These are phyloP conservation scores for Smutsia temminckii DNA, from an alignment of 2,797 vertebrate species.

Conservation along the genomic window DNA sequence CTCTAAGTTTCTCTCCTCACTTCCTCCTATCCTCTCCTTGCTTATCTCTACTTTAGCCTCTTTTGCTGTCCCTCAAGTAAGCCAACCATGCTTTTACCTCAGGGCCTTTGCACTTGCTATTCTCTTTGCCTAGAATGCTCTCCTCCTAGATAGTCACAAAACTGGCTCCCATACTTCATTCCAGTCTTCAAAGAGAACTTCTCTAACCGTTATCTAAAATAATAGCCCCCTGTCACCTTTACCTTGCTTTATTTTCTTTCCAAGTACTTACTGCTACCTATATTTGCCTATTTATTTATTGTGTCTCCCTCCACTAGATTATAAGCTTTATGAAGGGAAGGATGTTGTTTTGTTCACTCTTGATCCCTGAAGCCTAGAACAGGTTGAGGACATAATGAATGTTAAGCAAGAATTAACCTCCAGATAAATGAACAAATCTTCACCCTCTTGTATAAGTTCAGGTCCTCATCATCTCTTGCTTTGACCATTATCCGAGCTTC, in stretches of 20 bases:
- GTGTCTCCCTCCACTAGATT: not conserved
- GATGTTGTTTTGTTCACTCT: not conserved
- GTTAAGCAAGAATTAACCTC: not conserved
- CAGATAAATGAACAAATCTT: not conserved
- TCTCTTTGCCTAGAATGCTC: not conserved
- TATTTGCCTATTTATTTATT: not conserved
- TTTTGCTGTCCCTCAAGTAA: not conserved
- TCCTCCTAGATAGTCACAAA: constrained; percentile 1
- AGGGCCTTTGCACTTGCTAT: constrained; percentile 18
- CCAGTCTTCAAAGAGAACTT: constrained; percentile 35
- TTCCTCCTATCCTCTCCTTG: constrained; percentile 5
- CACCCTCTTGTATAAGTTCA: not conserved
- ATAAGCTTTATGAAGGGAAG: constrained; percentile 16
- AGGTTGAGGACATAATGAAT: constrained; percentile 27
- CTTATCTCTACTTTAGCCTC: not conserved
- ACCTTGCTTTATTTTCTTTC: constrained; percentile 48
- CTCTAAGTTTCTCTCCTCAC: constrained; percentile 21
- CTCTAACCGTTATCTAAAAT: not conserved
- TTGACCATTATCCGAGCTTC: not conserved
- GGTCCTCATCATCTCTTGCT: constrained; percentile 5
- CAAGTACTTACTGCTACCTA: not conserved
- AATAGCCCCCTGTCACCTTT: not conserved
- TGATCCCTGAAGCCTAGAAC: not conserved
- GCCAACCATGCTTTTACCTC: not conserved
- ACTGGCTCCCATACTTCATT: constrained; percentile 21